Percentiles rank a stretch among this genome's conserved stretches.
Conservation (phyloP, 2,797 vertebrate species). For the Anomalospiza imberbis region DNA sequence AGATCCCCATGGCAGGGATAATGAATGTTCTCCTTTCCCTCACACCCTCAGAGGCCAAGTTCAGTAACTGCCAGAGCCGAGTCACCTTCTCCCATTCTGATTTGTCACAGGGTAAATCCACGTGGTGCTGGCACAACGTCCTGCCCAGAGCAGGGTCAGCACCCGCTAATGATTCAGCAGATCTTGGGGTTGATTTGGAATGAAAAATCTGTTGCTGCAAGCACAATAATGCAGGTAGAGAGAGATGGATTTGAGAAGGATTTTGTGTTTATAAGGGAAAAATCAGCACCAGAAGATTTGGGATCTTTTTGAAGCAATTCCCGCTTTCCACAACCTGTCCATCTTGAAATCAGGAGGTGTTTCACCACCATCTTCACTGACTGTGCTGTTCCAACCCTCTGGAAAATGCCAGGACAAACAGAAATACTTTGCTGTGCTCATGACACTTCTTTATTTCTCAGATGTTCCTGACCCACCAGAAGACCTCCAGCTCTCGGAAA, state of each 20-base stretch:
- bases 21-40: not conserved
- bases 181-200: not conserved
- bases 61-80: not conserved
- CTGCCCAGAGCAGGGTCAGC: not conserved
- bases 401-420: not conserved
- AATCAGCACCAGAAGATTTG: not conserved
- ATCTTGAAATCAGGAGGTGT: not conserved
- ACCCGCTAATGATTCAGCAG: not conserved
- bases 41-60: not conserved
- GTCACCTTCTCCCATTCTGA: not conserved
- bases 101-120: not conserved
- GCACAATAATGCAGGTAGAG: not conserved
- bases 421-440: not conserved
- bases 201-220: not conserved
- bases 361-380: not conserved
- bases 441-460: conserved; percentile 50
- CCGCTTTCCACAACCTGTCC: not conserved
- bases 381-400: not conserved
- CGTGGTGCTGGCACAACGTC: not conserved
- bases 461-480: conserved; percentile 88
- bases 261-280: not conserved
- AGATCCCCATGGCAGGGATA: not conserved
- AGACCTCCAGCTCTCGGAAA: conserved; percentile 83
- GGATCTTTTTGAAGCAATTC: not conserved
- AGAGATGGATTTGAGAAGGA: not conserved